A percentile compares a stretch with the other conserved stretches of the same genome.
phyloP scores from a whole-genome alignment of 2,113 vertebrate species.

The Rhineura floridana region DNA sequence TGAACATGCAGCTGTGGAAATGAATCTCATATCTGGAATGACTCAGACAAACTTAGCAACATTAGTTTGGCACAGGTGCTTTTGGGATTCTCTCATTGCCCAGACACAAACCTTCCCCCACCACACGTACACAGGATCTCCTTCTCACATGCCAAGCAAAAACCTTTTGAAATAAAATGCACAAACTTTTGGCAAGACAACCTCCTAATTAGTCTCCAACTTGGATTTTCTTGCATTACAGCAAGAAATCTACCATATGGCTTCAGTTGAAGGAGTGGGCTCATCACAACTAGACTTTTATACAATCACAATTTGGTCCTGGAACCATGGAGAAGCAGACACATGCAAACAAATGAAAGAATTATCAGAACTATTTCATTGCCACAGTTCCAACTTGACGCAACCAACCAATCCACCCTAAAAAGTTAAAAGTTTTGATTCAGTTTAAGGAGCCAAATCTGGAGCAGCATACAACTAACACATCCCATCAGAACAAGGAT shows the following conservation, averaged over 20 bases:
- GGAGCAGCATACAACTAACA: too few relatives aligned
- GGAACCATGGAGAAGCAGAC: neutral
- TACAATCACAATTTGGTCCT: neutral
- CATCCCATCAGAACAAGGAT: too few relatives aligned
- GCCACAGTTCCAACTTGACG: neutral
- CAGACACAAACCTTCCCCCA: neutral
- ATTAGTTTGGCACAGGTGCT: neutral
- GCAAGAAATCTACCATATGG: neutral
- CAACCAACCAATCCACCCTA: neutral
- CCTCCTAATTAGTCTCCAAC: neutral
- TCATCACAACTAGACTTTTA: neutral
- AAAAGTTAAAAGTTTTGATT: too few relatives aligned
- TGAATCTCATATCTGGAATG: neutral
- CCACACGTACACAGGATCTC: too few relatives aligned
- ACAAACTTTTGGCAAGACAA: too few relatives aligned
- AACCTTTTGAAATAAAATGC: neutral
- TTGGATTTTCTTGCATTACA: neutral
- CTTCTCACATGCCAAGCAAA: neutral
- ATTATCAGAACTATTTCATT: neutral
- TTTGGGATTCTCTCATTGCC: conserved; percentile 1
- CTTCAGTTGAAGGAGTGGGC: neutral
- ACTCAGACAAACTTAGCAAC: neutral
- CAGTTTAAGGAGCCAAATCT: neutral
- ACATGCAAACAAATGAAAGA: neutral
- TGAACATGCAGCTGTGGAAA: neutral